Conservation (phyloP, 2,113 vertebrate genomes). For the Pycnonotus jocosus region DNA sequence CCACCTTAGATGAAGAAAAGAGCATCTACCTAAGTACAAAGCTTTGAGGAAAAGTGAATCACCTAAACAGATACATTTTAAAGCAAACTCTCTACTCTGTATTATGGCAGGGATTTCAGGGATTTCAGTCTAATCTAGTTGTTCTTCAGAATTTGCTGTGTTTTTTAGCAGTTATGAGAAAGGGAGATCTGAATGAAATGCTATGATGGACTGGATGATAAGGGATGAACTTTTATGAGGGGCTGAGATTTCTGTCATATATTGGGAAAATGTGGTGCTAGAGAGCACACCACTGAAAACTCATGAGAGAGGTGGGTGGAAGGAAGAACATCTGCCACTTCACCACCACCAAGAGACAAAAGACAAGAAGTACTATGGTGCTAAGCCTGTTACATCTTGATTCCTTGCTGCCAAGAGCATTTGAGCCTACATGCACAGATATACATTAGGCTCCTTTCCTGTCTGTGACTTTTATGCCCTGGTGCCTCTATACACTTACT, state of each 20-base stretch:
- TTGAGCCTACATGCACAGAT: background rate
- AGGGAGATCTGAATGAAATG: background rate
- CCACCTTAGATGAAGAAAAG: conserved; percentile 9
- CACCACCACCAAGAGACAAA: background rate
- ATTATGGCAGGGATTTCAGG: background rate
- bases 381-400: background rate
- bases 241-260: background rate
- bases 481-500: background rate
- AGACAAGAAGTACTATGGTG: background rate
- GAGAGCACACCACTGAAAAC: background rate
- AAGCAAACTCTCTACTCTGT: background rate
- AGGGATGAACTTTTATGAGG: background rate
- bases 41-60: conserved; percentile 6
- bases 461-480: accelerated
- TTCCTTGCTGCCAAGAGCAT: background rate
- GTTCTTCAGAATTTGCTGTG: background rate
- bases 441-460: background rate
- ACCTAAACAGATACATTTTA: background rate
- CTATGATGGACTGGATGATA: background rate
- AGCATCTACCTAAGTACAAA: background rate
- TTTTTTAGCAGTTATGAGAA: background rate
- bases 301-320: background rate
- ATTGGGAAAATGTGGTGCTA: background rate
- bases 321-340: background rate
- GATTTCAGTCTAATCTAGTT: background rate